Percentiles rank a stretch among this genome's conserved stretches.
Conservation (phyloP, 1,140 invertebrate genomes). For the Rhynchophorus ferrugineus region DNA sequence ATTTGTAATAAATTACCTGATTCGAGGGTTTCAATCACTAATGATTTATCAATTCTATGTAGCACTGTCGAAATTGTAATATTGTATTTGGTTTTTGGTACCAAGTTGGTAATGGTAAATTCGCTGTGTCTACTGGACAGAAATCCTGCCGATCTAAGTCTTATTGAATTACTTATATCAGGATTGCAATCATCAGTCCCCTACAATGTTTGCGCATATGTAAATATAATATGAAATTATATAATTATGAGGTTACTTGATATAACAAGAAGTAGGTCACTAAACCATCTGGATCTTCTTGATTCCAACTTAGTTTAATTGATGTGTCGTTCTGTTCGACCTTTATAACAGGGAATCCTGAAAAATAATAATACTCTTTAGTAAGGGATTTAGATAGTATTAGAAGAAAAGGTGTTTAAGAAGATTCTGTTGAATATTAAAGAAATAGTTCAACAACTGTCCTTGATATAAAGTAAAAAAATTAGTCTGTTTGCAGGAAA, state of each 20-base stretch:
- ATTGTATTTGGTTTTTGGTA: constrained; percentile 29
- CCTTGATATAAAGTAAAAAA: neutral
- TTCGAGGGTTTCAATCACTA: constrained; percentile 22
- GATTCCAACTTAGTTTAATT: constrained; percentile 26
- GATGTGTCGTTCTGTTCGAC: constrained; percentile 16
- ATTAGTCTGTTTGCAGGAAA: neutral
- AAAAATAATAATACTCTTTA: constrained; percentile 14
- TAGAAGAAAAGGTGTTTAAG: no score
- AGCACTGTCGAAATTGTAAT: constrained; percentile 28
- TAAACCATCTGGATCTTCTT: constrained; percentile 25
- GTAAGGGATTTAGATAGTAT: no score
- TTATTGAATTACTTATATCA: constrained; percentile 9
- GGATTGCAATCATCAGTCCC: constrained; percentile 25
- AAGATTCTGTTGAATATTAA: no score
- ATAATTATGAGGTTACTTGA: constrained; percentile 18
- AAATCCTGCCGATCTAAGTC: constrained; percentile 29
- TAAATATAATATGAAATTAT: neutral
- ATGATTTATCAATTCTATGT: constrained; percentile 24
- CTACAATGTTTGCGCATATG: no score
- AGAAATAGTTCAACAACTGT: constrained; percentile 17
- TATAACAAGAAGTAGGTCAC: constrained; percentile 31
- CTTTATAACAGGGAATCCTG: constrained; percentile 26
- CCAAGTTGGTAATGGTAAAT: constrained; percentile 22
- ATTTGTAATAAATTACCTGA: constrained; percentile 21
- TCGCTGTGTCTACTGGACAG: constrained; percentile 28